A percentile compares a stretch with the other conserved stretches of the same genome.
phyloP scores from a whole-genome alignment of 2,888 invertebrate genomes.

The Stenodera caucasica region DNA sequence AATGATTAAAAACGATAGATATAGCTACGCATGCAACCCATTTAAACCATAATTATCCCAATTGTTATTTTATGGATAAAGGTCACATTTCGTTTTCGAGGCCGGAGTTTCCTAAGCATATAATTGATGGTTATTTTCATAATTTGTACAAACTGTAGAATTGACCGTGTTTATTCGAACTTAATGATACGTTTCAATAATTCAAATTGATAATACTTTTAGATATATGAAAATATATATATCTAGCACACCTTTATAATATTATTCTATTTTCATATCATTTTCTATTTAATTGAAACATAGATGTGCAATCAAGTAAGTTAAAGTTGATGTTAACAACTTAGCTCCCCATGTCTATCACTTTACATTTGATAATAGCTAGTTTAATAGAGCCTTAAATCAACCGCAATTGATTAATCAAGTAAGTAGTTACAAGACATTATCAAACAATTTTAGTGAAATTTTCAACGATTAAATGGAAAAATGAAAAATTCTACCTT shows the following conservation, averaged over 20 bases:
- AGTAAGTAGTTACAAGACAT: slow-evolving; percentile 10
- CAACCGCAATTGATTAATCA: slow-evolving; percentile 26
- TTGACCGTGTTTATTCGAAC: slow-evolving; percentile 10
- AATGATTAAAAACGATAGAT: slow-evolving; percentile 6
- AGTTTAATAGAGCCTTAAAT: slow-evolving; percentile 20
- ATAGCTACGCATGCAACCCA: slow-evolving; percentile 5
- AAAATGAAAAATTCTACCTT: background rate
- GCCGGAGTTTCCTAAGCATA: slow-evolving; percentile 31
- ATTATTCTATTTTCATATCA: background rate
- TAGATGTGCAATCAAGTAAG: background rate
- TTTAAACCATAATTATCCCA: slow-evolving; percentile 21
- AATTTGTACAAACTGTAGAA: slow-evolving; percentile 27
- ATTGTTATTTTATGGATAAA: slow-evolving; percentile 27
- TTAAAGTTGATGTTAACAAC: background rate
- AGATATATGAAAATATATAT: no score
- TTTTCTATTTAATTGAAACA: background rate
- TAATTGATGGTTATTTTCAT: slow-evolving; percentile 36
- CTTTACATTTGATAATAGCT: slow-evolving; percentile 24
- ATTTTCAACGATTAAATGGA: background rate
- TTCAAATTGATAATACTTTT: slow-evolving; percentile 6
- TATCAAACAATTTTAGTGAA: background rate
- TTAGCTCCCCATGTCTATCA: slow-evolving; percentile 20
- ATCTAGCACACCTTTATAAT: no score
- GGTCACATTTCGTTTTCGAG: slow-evolving; percentile 37
- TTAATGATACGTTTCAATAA: slow-evolving; percentile 23